Conservation (phyloP, 2,113 vertebrate species). For the Mirounga angustirostris region DNA sequence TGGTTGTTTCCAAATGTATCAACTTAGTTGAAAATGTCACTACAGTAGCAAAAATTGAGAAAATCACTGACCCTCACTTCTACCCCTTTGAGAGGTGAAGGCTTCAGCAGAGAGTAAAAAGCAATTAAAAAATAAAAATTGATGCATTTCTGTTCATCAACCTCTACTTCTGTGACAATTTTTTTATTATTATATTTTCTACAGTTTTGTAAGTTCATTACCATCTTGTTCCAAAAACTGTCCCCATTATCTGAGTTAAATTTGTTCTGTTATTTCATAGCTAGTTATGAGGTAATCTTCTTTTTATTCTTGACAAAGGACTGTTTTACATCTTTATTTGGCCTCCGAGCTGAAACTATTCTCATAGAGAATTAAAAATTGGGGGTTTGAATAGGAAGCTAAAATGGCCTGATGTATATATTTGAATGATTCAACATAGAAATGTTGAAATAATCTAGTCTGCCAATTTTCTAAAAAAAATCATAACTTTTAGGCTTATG, state of each 20-base stretch:
- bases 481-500: neutral
- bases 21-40: neutral
- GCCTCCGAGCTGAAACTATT: neutral
- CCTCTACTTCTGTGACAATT: neutral
- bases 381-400: neutral
- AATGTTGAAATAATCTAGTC: slow-evolving; percentile 7
- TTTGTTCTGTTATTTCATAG: slow-evolving; percentile 9
- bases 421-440: neutral
- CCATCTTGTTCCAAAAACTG: neutral
- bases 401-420: slow-evolving; percentile 44
- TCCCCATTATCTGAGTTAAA: slow-evolving; percentile 27
- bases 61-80: neutral
- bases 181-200: neutral
- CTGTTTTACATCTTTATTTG: slow-evolving; percentile 1
- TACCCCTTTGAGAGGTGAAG: neutral
- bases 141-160: neutral
- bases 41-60: neutral
- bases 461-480: neutral
- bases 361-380: slow-evolving; percentile 30
- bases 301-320: slow-evolving; percentile 55
- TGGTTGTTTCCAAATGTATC: slow-evolving; percentile 13
- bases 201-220: neutral
- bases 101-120: neutral
- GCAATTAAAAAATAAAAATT: neutral
- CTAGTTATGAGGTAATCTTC: slow-evolving; percentile 10